A percentile compares a stretch with the other conserved stretches of the same genome.
Conservation (phyloP, 2,113 vertebrate species). For the Podiceps cristatus region DNA sequence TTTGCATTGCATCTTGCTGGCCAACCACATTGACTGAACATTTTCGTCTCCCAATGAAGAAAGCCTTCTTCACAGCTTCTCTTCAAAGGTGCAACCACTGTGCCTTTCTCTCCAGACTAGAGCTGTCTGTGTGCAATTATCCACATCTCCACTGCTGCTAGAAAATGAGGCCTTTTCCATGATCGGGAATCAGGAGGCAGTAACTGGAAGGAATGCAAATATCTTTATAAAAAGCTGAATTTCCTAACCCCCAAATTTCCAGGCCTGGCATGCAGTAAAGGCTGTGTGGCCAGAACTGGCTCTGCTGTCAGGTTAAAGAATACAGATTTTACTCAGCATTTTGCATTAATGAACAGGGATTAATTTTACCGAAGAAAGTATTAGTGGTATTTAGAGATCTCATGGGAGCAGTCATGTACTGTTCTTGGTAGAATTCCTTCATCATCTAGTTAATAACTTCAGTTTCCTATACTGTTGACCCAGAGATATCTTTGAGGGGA, state of each 20-base stretch:
- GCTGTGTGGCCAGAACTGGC: not conserved
- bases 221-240: not conserved
- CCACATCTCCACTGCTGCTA: not conserved
- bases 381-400: slow-evolving; percentile 42
- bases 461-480: slow-evolving; percentile 51
- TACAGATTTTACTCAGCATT: not conserved
- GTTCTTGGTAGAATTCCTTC: slow-evolving; percentile 47
- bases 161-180: not conserved
- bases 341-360: slow-evolving; percentile 34
- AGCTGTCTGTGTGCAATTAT: not conserved
- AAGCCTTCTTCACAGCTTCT: not conserved
- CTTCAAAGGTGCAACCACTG: rapidly evolving
- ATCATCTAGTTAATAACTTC: slow-evolving; percentile 49
- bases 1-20: not conserved
- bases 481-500: slow-evolving; percentile 20
- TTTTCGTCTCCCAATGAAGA: not conserved
- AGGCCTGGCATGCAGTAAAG: not conserved
- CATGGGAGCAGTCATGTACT: slow-evolving; percentile 2
- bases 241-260: not conserved
- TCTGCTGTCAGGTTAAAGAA: not conserved
- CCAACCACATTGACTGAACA: not conserved
- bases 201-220: not conserved
- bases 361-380: slow-evolving; percentile 44
- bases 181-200: not conserved
- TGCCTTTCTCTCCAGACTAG: not conserved